Evolutionary conservation across 2,888 invertebrate species (phyloP).

Genomic region (Epistrophe eligans): DNA sequence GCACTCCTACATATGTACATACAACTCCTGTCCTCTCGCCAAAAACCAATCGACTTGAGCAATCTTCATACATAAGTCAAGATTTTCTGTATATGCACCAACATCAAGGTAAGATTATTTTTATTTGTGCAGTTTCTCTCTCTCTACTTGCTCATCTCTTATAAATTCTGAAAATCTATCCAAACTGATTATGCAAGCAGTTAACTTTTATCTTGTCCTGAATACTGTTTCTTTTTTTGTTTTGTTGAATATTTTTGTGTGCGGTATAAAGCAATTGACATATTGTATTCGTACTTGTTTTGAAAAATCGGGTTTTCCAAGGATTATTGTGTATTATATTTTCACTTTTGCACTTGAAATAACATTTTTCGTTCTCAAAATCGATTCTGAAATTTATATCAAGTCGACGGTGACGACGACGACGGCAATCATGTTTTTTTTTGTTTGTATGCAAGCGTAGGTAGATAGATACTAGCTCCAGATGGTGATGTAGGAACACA

Average conservation of each 20-base stretch:
- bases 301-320: constrained; percentile 3
- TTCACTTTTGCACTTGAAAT: constrained; percentile 36
- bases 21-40: not conserved
- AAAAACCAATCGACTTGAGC: constrained; percentile 52
- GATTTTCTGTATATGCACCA: constrained; percentile 11
- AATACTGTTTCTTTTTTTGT: not conserved
- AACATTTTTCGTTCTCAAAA: constrained; percentile 42
- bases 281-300: not conserved
- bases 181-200: constrained; percentile 60
- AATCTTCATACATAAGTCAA: constrained; percentile 25
- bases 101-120: constrained; percentile 7
- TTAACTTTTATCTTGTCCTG: constrained; percentile 65
- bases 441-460: not conserved
- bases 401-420: constrained; percentile 1
- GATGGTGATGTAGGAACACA: constrained; percentile 1
- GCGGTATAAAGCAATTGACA: constrained; percentile 1
- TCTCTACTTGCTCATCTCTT: constrained; percentile 10
- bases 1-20: not conserved
- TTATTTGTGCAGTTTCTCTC: not conserved
- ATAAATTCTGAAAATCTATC: constrained; percentile 15
- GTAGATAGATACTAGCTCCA: not conserved
- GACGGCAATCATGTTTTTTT: not conserved
- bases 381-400: constrained; percentile 45
- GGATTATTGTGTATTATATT: constrained; percentile 64
- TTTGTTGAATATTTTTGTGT: constrained; percentile 4